Percentiles rank a stretch among this genome's conserved stretches.
These are phyloP conservation scores for Drosophila fuyamai DNA, from an alignment of 1,140 invertebrate genomes.

Conservation along the genomic window DNA sequence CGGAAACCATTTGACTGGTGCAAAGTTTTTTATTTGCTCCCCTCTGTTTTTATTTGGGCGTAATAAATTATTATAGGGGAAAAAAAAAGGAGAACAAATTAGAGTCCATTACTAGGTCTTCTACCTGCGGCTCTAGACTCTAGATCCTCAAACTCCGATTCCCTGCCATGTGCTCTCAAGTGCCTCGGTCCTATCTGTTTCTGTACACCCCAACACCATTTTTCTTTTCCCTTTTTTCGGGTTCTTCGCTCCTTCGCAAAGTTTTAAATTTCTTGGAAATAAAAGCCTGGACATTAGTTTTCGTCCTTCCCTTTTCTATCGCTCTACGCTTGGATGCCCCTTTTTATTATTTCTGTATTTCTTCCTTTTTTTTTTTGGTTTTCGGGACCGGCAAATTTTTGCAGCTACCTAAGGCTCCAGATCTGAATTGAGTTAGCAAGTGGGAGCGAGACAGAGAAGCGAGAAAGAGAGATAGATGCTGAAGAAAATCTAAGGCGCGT, in stretches of 20 bases:
- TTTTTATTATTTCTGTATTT: constrained; percentile 49
- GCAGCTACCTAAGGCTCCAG: constrained; percentile 55
- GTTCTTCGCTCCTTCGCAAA: constrained; percentile 62
- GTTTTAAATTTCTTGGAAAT: constrained; percentile 84
- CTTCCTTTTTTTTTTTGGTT: constrained; percentile 7
- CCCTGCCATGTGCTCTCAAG: constrained; percentile 71
- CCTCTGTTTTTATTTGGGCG: constrained; percentile 20
- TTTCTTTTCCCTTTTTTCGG: constrained; percentile 39
- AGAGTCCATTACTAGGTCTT: constrained; percentile 36
- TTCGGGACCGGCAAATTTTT: constrained; percentile 65
- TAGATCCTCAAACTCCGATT: constrained; percentile 52
- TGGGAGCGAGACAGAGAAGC: constrained; percentile 17
- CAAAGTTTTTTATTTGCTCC: constrained; percentile 9
- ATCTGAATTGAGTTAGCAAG: background rate
- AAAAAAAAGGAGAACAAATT: constrained; percentile 21
- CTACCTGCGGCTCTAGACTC: constrained; percentile 38
- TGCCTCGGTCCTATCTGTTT: constrained; percentile 26
- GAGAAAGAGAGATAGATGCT: background rate
- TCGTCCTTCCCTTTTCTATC: constrained; percentile 69
- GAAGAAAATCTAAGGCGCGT: constrained; percentile 61
- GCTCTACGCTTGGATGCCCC: constrained; percentile 59
- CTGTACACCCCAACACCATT: constrained; percentile 60
- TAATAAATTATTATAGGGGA: constrained; percentile 59
- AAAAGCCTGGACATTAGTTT: constrained; percentile 81
- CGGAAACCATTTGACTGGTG: constrained; percentile 31